These are phyloP conservation scores for Dicyrtomina minuta DNA, from an alignment of 2,888 invertebrate genomes.

Conservation along the genomic window DNA sequence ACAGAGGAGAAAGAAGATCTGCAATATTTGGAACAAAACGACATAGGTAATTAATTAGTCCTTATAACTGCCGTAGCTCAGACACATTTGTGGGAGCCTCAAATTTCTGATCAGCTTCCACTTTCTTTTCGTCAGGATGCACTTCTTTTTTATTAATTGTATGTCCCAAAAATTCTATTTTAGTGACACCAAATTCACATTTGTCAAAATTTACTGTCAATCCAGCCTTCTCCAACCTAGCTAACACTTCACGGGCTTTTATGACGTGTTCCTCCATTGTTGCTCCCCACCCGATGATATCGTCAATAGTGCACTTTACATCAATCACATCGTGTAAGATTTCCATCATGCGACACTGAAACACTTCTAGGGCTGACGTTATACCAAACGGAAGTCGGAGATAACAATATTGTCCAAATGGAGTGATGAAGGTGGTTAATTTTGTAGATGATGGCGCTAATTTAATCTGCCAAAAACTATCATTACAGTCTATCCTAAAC, in stretches of 20 bases:
- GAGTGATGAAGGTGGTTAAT: slow-evolving; percentile 51
- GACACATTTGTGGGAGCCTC: slow-evolving; percentile 49
- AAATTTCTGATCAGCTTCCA: slow-evolving; percentile 54
- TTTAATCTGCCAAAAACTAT: too few species aligned
- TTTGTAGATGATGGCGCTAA: slow-evolving; percentile 25
- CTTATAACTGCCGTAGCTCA: slow-evolving; percentile 53
- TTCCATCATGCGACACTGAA: slow-evolving; percentile 24
- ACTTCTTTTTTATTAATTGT: slow-evolving; percentile 52
- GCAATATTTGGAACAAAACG: slow-evolving; percentile 55
- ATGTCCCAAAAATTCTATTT: slow-evolving; percentile 54
- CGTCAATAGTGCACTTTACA: too few species aligned
- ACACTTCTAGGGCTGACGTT: slow-evolving; percentile 36
- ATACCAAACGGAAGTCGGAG: too few species aligned
- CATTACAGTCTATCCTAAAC: too few species aligned
- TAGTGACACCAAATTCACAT: slow-evolving; percentile 50
- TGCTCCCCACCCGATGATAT: background rate
- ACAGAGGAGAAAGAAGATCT: slow-evolving; percentile 53
- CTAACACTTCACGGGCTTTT: slow-evolving; percentile 12
- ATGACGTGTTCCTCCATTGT: slow-evolving; percentile 22
- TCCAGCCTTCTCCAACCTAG: background rate
- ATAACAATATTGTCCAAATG: slow-evolving; percentile 52
- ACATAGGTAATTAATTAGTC: slow-evolving; percentile 56
- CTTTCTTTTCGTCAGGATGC: slow-evolving; percentile 54
- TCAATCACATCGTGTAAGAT: slow-evolving; percentile 33
- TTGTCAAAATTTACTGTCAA: slow-evolving; percentile 45